phyloP scores from a whole-genome alignment of 2,888 invertebrate genomes.

The Chrysolina americana region DNA sequence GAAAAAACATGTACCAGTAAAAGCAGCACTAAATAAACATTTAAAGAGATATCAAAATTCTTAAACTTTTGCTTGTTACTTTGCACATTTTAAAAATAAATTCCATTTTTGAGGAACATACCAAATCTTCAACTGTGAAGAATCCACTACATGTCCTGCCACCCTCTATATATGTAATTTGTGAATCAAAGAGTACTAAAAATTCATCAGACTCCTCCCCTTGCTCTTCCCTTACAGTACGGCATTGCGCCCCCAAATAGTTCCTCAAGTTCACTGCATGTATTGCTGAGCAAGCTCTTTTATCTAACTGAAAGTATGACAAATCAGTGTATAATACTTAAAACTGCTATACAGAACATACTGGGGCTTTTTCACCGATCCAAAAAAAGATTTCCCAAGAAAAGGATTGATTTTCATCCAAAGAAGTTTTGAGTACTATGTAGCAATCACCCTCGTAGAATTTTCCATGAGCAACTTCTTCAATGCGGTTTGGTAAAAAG shows the following conservation, averaged over 20 bases:
- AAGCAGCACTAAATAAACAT: too few species aligned
- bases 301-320: slow-evolving; percentile 80
- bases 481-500: slow-evolving; percentile 95
- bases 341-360: slow-evolving; percentile 70
- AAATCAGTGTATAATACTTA: slow-evolving; percentile 8
- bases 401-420: slow-evolving; percentile 88
- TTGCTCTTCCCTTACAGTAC: slow-evolving; percentile 97
- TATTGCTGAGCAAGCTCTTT: slow-evolving; percentile 96
- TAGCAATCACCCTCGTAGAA: slow-evolving; percentile 99
- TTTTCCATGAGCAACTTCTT: slow-evolving; percentile 95
- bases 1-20: too few species aligned
- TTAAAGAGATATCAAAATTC: too few species aligned
- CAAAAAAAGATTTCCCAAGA: slow-evolving; percentile 98
- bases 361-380: slow-evolving; percentile 96
- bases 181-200: slow-evolving; percentile 89
- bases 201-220: slow-evolving; percentile 98
- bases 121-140: slow-evolving; percentile 94
- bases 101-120: slow-evolving; percentile 63
- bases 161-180: slow-evolving; percentile 96
- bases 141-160: slow-evolving; percentile 98
- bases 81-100: not conserved
- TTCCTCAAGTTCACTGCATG: slow-evolving; percentile 99
- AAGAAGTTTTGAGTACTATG: slow-evolving; percentile 90
- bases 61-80: too few species aligned
- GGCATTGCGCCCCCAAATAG: slow-evolving; percentile 92